These are phyloP conservation scores for Xiphorhynchus elegans DNA, from an alignment of 2,113 vertebrate species.

Conservation along the genomic window DNA sequence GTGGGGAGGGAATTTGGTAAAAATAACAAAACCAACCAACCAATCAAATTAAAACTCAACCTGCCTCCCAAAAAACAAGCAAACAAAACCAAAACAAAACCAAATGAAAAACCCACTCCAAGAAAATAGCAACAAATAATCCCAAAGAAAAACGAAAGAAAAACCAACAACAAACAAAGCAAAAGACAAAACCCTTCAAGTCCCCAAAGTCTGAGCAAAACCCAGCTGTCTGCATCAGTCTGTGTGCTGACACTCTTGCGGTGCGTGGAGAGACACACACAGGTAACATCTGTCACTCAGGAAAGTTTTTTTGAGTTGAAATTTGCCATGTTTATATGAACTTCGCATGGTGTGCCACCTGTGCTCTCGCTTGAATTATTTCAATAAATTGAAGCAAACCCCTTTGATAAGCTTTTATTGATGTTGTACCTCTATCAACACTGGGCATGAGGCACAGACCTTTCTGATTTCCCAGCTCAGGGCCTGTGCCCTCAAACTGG, in stretches of 20 bases:
- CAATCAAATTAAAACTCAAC: neutral
- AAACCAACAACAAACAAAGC: neutral
- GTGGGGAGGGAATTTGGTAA: neutral
- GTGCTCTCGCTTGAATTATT: neutral
- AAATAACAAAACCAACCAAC: neutral
- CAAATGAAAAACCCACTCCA: neutral
- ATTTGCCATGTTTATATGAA: neutral
- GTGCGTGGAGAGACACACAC: fast-evolving
- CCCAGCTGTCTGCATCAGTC: neutral
- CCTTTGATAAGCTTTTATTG: neutral
- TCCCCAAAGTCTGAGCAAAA: neutral
- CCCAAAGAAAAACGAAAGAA: neutral
- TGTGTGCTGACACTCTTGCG: neutral
- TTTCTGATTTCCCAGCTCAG: neutral
- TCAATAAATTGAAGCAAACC: neutral
- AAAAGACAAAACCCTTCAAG: neutral
- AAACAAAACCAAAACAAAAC: neutral
- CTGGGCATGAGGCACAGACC: neutral
- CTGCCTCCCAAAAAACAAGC: neutral
- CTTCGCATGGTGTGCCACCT: neutral
- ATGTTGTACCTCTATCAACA: neutral
- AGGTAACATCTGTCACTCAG: neutral
- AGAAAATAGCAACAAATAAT: neutral
- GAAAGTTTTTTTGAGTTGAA: neutral
- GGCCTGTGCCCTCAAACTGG: neutral